Evolutionary conservation across 2,113 vertebrate species (phyloP).

Genomic region (Lamprologus ornatipinnis): DNA sequence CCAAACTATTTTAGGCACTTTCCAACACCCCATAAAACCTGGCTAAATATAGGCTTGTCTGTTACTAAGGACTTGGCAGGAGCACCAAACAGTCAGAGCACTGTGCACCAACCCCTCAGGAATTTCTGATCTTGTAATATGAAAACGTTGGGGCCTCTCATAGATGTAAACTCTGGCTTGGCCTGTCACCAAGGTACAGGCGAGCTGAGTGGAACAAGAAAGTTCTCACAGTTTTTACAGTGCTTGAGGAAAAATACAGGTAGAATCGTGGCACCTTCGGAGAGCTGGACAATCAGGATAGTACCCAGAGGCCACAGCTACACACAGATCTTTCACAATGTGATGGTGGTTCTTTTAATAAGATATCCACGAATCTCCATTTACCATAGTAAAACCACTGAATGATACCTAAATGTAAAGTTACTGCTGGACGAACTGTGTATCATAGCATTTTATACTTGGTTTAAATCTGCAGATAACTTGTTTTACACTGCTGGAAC

Average conservation of each 20-base stretch:
- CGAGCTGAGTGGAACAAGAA: constrained; percentile 54
- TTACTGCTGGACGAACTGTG: neutral
- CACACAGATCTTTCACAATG: neutral
- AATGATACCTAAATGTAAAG: neutral
- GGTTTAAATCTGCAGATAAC: neutral
- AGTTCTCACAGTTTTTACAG: constrained; percentile 34
- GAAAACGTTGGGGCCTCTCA: constrained; percentile 48
- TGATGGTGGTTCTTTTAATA: neutral
- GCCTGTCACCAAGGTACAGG: constrained; percentile 45
- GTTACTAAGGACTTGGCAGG: constrained; percentile 50
- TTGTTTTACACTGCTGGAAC: neutral
- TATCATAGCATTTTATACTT: neutral
- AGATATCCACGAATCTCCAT: neutral
- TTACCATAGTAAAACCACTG: neutral
- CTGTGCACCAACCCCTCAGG: constrained; percentile 61
- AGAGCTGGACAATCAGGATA: neutral
- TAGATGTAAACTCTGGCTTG: constrained; percentile 43
- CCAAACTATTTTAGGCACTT: constrained; percentile 59
- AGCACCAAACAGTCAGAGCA: constrained; percentile 53
- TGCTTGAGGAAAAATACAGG: constrained; percentile 1
- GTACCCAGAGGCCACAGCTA: neutral
- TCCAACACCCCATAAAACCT: constrained; percentile 34
- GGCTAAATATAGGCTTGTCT: constrained; percentile 67
- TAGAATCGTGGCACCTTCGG: neutral
- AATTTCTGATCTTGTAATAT: constrained; percentile 66